Conservation (phyloP, 1,140 invertebrate genomes). For the Drosophila cardini region DNA sequence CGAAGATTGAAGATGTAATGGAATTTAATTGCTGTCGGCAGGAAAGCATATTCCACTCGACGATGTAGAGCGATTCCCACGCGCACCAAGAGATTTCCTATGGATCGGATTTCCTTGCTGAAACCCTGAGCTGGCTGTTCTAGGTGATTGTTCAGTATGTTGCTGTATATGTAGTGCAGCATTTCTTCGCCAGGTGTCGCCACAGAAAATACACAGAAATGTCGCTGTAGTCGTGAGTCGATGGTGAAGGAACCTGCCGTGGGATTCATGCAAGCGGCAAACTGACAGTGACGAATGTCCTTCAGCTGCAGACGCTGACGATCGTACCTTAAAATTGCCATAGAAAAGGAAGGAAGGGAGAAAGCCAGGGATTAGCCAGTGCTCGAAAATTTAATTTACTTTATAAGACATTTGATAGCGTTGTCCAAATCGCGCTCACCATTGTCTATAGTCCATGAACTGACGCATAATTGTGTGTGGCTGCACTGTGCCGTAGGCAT, state of each 20-base stretch:
- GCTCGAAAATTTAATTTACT: too few species aligned
- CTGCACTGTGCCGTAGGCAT: constrained; percentile 97
- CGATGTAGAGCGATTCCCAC: constrained; percentile 91
- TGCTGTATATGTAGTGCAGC: constrained; percentile 93
- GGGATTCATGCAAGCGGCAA: constrained; percentile 98
- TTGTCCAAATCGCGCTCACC: constrained; percentile 74
- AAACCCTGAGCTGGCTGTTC: constrained; percentile 89
- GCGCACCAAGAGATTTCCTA: constrained; percentile 88
- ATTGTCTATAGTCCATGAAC: constrained; percentile 97
- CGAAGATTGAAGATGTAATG: constrained; percentile 97
- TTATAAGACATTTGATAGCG: background rate
- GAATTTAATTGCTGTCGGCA: constrained; percentile 97
- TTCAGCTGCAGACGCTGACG: constrained; percentile 93
- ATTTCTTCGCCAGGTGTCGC: constrained; percentile 92
- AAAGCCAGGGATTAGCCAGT: too few species aligned
- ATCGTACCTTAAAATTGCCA: constrained; percentile 87
- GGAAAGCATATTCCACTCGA: constrained; percentile 90
- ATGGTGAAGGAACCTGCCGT: constrained; percentile 98
- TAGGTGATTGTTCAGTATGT: constrained; percentile 92
- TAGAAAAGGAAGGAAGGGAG: too few species aligned
- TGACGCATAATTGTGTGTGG: constrained; percentile 97
- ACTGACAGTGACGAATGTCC: constrained; percentile 97
- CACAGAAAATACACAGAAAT: constrained; percentile 97
- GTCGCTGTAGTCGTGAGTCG: constrained; percentile 94
- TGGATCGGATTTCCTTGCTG: constrained; percentile 86